Percentiles rank a stretch among this genome's conserved stretches.
Evolutionary conservation across 2,888 invertebrate genomes (phyloP).

Genomic region (Helicoverpa assulta): DNA sequence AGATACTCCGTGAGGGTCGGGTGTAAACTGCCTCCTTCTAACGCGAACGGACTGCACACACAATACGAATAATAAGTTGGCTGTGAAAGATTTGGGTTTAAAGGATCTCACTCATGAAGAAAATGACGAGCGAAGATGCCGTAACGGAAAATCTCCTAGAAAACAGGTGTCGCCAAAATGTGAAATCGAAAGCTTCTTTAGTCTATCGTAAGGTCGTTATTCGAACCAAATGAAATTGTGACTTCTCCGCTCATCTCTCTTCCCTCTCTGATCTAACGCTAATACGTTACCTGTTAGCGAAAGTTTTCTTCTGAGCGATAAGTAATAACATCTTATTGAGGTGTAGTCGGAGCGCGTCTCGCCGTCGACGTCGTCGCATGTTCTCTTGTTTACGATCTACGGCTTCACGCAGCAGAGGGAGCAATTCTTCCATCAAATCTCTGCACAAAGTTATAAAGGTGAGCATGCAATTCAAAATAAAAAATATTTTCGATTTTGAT

Average conservation of each 20-base stretch:
- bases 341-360: constrained; percentile 97
- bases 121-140: no score
- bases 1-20: constrained; percentile 98
- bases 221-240: no score
- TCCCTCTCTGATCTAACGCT: not conserved
- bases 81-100: no score
- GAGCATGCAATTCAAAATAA: not conserved
- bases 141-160: no score
- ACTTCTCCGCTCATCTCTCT: no score
- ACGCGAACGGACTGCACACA: constrained; percentile 92
- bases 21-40: constrained; percentile 96
- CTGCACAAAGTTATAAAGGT: constrained; percentile 84
- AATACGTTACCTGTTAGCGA: constrained; percentile 92
- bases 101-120: no score
- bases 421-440: constrained; percentile 98
- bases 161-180: no score
- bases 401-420: constrained; percentile 97
- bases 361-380: constrained; percentile 96
- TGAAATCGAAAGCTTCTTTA: no score
- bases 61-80: not conserved
- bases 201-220: no score
- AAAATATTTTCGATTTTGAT: no score
- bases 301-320: constrained; percentile 97
- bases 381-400: constrained; percentile 99
- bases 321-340: constrained; percentile 97